Evolutionary conservation across 1,140 invertebrate genomes (phyloP), one percentile per base, ranked within the genome.

Genomic region (Littorina saxatilis): DNA sequence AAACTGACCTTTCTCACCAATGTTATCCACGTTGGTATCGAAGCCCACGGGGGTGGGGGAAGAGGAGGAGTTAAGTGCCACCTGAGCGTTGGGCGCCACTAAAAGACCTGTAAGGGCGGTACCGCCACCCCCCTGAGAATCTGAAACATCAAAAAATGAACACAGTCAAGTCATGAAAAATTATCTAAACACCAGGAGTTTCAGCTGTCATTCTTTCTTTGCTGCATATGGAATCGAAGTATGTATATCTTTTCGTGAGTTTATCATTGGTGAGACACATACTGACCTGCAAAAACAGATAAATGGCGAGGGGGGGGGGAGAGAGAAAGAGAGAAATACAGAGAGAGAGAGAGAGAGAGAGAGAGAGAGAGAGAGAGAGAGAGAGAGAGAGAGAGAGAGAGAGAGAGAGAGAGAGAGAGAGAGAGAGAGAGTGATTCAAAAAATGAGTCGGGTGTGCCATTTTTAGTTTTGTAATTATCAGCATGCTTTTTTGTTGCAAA

Each of bases 21-120:
- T 83, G 58, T 47, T 73, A 35, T 83, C 75, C 35, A n/a, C 29
- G 15, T 39, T 40, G 4, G 50, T 39, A 32, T 17, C 35, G 0
- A 63, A 52, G 68, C 77, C 40, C 83, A 84, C 68, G 61, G 76
- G 68, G 72, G 70, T 29, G 79, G 82, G 72, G 78, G 61, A 63
- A 27, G 82, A n/a, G 32, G 83, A 86, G 35, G 87, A 86, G 75
- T 88, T 88, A 35, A 86, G 81, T 20, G 83, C 70, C 37, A 86
- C 55, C 40, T 82, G 81, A n/a, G 85, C 85, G 47, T 85, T 86
- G 23, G 87, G 88, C 13, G 87, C 83, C 79, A 87, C 87, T 39
- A 88, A 83, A 1, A 90, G 85, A 79, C 83, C 87, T 37, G 87
- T 84, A 32, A 90, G 81, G 23, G 88, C 85, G 7, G 84, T 83